Evolutionary conservation across 2,888 invertebrate genomes (phyloP).

Genomic region (Spodoptera littoralis): DNA sequence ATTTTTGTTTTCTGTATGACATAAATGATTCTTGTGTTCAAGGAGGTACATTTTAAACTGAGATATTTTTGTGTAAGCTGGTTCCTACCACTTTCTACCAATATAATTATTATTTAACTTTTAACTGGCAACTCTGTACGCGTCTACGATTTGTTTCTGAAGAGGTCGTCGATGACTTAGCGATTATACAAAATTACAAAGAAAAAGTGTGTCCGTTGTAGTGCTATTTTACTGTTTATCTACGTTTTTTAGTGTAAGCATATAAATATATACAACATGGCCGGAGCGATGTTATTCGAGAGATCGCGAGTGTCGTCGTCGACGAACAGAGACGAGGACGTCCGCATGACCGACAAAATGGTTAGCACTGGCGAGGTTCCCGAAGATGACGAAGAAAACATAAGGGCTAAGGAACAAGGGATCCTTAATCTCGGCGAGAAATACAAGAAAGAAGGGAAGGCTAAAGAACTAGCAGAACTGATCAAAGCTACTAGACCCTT

Average conservation of each 20-base stretch:
- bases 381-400: slow-evolving; percentile 96
- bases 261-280: slow-evolving; percentile 91
- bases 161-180: slow-evolving; percentile 88
- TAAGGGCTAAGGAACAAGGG: slow-evolving; percentile 97
- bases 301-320: slow-evolving; percentile 93
- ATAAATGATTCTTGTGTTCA: too few species aligned
- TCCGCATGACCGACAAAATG: slow-evolving; percentile 93
- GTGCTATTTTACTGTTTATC: slow-evolving; percentile 79
- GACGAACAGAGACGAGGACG: slow-evolving; percentile 93
- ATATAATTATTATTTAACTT: slow-evolving; percentile 18
- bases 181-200: slow-evolving; percentile 88
- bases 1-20: too few species aligned
- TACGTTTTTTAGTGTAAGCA: slow-evolving; percentile 81
- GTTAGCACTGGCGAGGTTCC: slow-evolving; percentile 93
- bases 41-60: too few species aligned
- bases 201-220: slow-evolving; percentile 82
- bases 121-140: slow-evolving; percentile 75
- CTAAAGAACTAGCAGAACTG: slow-evolving; percentile 96
- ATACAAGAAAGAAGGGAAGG: slow-evolving; percentile 97
- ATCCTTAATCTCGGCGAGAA: slow-evolving; percentile 97
- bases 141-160: slow-evolving; percentile 88
- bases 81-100: slow-evolving; percentile 26
- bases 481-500: slow-evolving; percentile 99
- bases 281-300: slow-evolving; percentile 97
- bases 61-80: not conserved